These are phyloP conservation scores for Drosophila subobscura DNA, from an alignment of 1,140 invertebrate species.

Conservation along the genomic window DNA sequence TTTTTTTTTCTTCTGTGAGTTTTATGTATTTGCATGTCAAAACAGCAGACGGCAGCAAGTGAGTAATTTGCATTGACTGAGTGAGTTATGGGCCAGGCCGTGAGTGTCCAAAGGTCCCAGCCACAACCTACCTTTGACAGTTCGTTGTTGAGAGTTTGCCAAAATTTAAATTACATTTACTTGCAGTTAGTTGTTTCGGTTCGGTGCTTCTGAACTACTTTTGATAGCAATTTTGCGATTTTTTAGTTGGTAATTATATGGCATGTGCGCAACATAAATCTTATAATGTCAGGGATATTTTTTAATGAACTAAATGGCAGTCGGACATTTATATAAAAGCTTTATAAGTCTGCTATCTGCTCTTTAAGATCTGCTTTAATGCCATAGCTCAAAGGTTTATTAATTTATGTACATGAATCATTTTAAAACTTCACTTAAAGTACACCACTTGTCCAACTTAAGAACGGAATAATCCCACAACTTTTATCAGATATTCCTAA, in stretches of 20 bases:
- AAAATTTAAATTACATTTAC: conserved; percentile 18
- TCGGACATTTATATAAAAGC: too few relatives aligned
- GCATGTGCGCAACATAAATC: too few relatives aligned
- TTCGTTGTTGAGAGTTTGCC: conserved; percentile 1
- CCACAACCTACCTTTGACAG: conserved; percentile 18
- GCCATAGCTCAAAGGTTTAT: too few relatives aligned
- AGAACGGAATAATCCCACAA: too few relatives aligned
- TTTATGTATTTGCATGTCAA: conserved; percentile 34
- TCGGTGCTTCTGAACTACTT: conserved; percentile 24
- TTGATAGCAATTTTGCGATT: conserved; percentile 1
- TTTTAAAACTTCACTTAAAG: background rate
- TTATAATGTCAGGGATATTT: too few relatives aligned
- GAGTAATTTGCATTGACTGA: conserved; percentile 35
- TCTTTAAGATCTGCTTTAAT: too few relatives aligned
- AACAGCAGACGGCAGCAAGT: background rate
- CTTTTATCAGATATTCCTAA: too few relatives aligned
- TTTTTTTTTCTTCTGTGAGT: conserved; percentile 19
- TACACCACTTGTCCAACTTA: background rate
- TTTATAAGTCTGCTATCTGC: too few relatives aligned
- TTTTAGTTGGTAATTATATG: background rate
- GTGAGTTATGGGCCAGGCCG: conserved; percentile 31
- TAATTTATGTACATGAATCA: too few relatives aligned
- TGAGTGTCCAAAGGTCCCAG: conserved; percentile 22
- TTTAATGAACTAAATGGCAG: too few relatives aligned
- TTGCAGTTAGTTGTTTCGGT: conserved; percentile 15